Evolutionary conservation across 2,113 vertebrate species (phyloP).

Genomic region (Scophthalmus maximus): DNA sequence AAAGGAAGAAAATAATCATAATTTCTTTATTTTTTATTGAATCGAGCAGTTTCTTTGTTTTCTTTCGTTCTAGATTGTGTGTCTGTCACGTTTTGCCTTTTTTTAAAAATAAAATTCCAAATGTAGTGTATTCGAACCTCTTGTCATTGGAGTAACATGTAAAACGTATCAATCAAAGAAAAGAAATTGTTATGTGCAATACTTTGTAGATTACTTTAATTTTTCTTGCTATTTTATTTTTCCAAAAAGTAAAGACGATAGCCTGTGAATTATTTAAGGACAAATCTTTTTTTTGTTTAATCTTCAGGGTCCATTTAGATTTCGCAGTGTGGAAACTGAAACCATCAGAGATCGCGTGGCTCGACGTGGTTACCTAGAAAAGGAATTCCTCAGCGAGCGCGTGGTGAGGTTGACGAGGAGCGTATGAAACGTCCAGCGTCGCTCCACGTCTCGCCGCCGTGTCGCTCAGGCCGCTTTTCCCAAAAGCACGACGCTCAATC

Average conservation of each 20-base stretch:
- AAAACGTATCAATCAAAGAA: conserved; percentile 72
- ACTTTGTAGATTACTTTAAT: conserved; percentile 75
- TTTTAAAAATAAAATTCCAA: conserved; percentile 81
- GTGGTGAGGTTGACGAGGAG: conserved; percentile 16
- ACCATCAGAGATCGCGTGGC: conserved; percentile 37
- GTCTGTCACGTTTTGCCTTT: conserved; percentile 79
- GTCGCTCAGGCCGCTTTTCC: no score
- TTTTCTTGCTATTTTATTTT: conserved; percentile 60
- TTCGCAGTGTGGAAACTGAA: conserved; percentile 52
- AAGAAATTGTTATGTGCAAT: conserved; percentile 80
- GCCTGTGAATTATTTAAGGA: conserved; percentile 42
- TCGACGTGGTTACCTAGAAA: conserved; percentile 66
- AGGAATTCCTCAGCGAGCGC: conserved; percentile 19
- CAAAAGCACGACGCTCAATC: no score
- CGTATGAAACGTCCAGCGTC: no score
- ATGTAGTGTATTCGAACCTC: conserved; percentile 71
- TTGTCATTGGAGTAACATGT: conserved; percentile 64
- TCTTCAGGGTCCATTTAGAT: conserved; percentile 62
- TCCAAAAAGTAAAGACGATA: conserved; percentile 17
- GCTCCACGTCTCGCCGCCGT: no score
- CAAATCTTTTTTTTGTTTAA: conserved; percentile 20
- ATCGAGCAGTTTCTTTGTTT: conserved; percentile 50
- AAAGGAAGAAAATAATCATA: conserved; percentile 1
- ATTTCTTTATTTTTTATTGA: conserved; percentile 43
- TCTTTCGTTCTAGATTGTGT: conserved; percentile 60